A percentile compares a stretch with the other conserved stretches of the same genome.
Conservation (phyloP, 1,140 invertebrate genomes). For the Tetraneura akinire region DNA sequence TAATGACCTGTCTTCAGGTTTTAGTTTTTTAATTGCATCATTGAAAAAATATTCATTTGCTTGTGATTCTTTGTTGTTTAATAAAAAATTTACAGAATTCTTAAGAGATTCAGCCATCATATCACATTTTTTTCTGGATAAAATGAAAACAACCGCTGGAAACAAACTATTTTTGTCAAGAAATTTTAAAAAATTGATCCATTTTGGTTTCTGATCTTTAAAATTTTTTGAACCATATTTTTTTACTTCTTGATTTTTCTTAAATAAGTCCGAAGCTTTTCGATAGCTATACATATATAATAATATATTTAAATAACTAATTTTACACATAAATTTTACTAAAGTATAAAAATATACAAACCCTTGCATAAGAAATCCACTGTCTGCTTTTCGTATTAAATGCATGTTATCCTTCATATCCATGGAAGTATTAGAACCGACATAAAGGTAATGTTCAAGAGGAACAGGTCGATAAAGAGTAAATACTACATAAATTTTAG, state of each 20-base stretch:
- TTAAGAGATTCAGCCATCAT: slow-evolving; percentile 73
- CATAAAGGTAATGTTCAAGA: slow-evolving; percentile 91
- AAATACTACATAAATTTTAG: slow-evolving; percentile 93
- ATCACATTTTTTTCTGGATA: slow-evolving; percentile 86
- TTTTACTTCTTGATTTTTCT: slow-evolving; percentile 42
- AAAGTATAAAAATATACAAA: slow-evolving; percentile 62
- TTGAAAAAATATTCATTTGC: slow-evolving; percentile 83
- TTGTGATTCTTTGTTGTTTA: slow-evolving; percentile 78
- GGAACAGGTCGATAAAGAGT: slow-evolving; percentile 94
- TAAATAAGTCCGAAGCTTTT: slow-evolving; percentile 43
- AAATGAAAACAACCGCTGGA: slow-evolving; percentile 91
- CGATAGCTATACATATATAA: slow-evolving; percentile 54
- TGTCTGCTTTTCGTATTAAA: slow-evolving; percentile 78
- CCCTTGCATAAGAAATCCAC: slow-evolving; percentile 70
- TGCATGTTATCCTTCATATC: slow-evolving; percentile 71
- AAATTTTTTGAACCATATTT: slow-evolving; percentile 43
- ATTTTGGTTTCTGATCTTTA: slow-evolving; percentile 53
- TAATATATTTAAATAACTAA: slow-evolving; percentile 31
- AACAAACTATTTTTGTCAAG: slow-evolving; percentile 79
- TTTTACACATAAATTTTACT: slow-evolving; percentile 20
- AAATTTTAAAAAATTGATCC: slow-evolving; percentile 51
- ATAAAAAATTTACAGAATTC: slow-evolving; percentile 71
- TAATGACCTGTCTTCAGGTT: slow-evolving; percentile 80
- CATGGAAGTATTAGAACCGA: slow-evolving; percentile 78
- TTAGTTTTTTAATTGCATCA: slow-evolving; percentile 78